phyloP scores from a whole-genome alignment of 2,113 vertebrate species.

The Strigops habroptila region DNA sequence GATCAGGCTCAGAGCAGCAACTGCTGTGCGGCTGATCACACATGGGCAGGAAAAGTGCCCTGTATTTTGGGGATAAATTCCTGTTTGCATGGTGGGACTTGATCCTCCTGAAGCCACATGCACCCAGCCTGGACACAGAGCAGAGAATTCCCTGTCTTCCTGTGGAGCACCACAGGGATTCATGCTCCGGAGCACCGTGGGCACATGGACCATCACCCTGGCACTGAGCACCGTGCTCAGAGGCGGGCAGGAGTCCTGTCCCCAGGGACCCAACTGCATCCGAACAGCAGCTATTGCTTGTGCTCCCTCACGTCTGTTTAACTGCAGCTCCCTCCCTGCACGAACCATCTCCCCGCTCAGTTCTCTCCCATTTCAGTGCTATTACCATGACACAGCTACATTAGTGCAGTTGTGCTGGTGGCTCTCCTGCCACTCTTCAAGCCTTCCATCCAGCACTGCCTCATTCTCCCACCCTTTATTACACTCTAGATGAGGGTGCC shows the following conservation, averaged over 20 bases:
- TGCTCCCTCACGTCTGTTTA: rapidly evolving
- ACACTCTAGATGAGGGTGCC: neutral
- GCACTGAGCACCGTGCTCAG: rapidly evolving
- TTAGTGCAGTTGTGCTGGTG: rapidly evolving
- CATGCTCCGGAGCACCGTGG: rapidly evolving
- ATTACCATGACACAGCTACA: rapidly evolving
- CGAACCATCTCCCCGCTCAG: neutral
- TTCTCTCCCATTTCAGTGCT: neutral
- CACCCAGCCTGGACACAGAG: rapidly evolving
- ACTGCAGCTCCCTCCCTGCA: neutral
- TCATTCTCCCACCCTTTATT: neutral
- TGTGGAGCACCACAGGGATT: too few species aligned
- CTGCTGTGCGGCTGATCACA: rapidly evolving
- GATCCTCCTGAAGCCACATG: rapidly evolving
- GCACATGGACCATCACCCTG: neutral
- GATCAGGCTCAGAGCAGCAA: neutral
- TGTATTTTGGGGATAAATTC: neutral
- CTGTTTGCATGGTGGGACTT: rapidly evolving
- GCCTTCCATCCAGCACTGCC: neutral
- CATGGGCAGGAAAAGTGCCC: rapidly evolving
- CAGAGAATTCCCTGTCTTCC: too few species aligned
- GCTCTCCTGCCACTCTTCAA: neutral
- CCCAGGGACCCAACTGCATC: neutral
- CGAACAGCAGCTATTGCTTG: neutral
- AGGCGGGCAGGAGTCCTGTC: neutral